Base-by-base conservation (phyloP, 2,797 vertebrate genomes). In the Lutjanus campechanus region DNA sequence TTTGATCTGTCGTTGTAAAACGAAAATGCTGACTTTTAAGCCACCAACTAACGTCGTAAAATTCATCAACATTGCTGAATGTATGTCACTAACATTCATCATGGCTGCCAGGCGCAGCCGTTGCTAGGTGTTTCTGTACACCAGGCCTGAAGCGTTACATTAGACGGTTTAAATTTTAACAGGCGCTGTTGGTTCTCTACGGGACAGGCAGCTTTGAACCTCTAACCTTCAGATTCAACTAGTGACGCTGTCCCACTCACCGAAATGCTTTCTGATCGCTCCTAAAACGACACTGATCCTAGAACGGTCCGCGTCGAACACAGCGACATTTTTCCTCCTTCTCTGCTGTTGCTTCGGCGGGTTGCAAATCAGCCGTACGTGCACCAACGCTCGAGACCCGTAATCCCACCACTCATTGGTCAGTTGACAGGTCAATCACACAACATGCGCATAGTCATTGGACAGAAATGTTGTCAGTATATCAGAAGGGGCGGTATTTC, bases 231-330 rank as follows among this genome's bases (percentile, higher is more conserved):
- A 53, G 67, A 58, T 68, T 82, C 88, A 90, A 92, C 89, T 81
- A 65, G 89, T 93, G 91, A 84, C 87, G 87, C 67, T 81, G 92
- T 85, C 90, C 83, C 89, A 95, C 95, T 96, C 95, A 96, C 95
- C 95, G 77, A 83, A 56, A 47, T 51, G 83, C 88, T 44, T 83
- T 80, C 36, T 66, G 66, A 44, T 69, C 82, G 79, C 51, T 84
- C 74, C 81, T 89, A 92, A 83, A 81, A 87, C 11, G 77, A 73
- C 80, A 93, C 96, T 96, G 96, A 96, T 96, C 96, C 96, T 95
- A 84, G 96, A 96, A 95, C 96, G 95, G 96, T 96, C 90, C 88
- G 87, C 71, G 77, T 78, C 73, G 74, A 82, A 55, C 66, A 22
- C 61, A 89, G 70, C 93, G 94, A 95, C 94, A 94, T 94, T 95